These are phyloP conservation scores for Popillia japonica DNA, from an alignment of 1,140 invertebrate species.

Conservation along the genomic window DNA sequence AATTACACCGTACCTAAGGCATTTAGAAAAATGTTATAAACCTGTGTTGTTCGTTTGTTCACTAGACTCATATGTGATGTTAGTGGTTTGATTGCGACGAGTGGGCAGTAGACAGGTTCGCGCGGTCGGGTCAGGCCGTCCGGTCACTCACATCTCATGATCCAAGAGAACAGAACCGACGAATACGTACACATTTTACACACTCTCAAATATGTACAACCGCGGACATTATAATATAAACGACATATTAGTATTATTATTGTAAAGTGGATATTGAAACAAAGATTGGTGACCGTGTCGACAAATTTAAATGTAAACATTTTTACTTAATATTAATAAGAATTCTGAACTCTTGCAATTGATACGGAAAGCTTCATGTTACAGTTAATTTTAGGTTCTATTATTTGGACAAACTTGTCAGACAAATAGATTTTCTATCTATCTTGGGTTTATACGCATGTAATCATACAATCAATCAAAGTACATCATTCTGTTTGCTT, in stretches of 20 bases:
- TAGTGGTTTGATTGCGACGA: not conserved
- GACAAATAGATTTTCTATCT: too few species aligned
- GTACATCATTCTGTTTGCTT: too few species aligned
- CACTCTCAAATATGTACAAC: slow-evolving; percentile 9
- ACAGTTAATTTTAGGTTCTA: too few species aligned
- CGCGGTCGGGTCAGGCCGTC: slow-evolving; percentile 40
- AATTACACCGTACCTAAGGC: slow-evolving; percentile 19
- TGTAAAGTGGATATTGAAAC: too few species aligned
- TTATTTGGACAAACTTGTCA: too few species aligned
- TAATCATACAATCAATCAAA: too few species aligned
- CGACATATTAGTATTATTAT: not conserved
- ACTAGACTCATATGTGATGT: slow-evolving; percentile 1
- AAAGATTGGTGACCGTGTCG: too few species aligned
- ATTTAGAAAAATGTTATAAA: slow-evolving; percentile 18
- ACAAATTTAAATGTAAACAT: too few species aligned
- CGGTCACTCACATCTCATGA: slow-evolving; percentile 44
- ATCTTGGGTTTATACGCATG: too few species aligned
- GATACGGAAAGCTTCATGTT: too few species aligned
- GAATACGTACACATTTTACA: slow-evolving; percentile 17
- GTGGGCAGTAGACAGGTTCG: slow-evolving; percentile 42
- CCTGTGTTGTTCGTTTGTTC: slow-evolving; percentile 4
- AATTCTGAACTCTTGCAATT: too few species aligned
- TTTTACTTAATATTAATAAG: too few species aligned
- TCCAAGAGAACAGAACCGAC: slow-evolving; percentile 30
- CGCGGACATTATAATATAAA: not conserved